phyloP scores from a whole-genome alignment of 1,140 invertebrate species.

The Pinna nobilis region DNA sequence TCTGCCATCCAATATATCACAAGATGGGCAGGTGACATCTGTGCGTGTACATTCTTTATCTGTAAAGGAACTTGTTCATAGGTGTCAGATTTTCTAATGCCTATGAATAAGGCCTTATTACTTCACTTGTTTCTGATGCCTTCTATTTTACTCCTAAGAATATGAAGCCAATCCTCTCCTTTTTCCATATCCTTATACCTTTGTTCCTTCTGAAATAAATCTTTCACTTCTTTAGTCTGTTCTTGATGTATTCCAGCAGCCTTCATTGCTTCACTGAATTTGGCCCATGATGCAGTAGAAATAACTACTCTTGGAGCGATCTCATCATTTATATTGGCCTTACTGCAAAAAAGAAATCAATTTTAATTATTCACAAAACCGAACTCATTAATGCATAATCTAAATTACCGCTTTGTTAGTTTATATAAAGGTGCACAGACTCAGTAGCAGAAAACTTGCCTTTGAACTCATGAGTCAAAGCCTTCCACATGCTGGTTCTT shows the following conservation, averaged over 20 bases:
- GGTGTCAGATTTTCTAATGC: too few species aligned
- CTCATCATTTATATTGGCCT: neutral
- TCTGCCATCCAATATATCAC: too few species aligned
- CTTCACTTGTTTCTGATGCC: conserved; percentile 45
- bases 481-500: neutral
- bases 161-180: conserved; percentile 69
- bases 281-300: conserved; percentile 75
- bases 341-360: neutral
- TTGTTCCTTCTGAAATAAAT: conserved; percentile 51
- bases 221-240: conserved; percentile 44
- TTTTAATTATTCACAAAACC: neutral
- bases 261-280: conserved; percentile 73
- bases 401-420: neutral
- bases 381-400: neutral
- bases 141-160: conserved; percentile 70
- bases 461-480: too few species aligned
- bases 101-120: too few species aligned
- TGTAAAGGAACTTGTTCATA: too few species aligned
- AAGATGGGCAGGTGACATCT: too few species aligned
- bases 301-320: conserved; percentile 59
- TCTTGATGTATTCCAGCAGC: conserved; percentile 63
- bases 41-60: too few species aligned
- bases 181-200: conserved; percentile 65
- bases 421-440: neutral
- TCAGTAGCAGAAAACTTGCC: too few species aligned